phyloP scores from a whole-genome alignment of 2,113 vertebrate species.

The Pseudopodoces humilis region DNA sequence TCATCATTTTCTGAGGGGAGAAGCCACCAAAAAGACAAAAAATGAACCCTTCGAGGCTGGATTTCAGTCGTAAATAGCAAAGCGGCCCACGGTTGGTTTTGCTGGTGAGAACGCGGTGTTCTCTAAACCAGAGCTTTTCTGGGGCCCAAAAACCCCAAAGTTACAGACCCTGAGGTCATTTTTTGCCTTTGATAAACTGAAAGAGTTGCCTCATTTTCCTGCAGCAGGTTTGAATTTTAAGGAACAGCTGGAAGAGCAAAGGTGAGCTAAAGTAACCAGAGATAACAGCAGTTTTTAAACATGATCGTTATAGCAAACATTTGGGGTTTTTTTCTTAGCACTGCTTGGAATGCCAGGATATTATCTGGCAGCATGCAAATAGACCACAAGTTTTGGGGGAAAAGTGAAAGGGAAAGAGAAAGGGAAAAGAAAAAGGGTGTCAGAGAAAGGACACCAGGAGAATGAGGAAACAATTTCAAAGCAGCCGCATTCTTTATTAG shows the following conservation, averaged over 20 bases:
- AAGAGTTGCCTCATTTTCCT: neutral
- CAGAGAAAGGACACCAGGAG: neutral
- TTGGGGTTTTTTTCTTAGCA: neutral
- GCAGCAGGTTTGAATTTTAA: neutral
- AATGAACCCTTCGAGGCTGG: neutral
- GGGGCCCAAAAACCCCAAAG: neutral
- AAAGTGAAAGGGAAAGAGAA: neutral
- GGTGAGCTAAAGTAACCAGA: neutral
- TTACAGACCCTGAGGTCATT: neutral
- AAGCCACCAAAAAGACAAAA: neutral
- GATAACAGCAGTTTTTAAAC: neutral
- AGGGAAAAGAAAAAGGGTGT: neutral
- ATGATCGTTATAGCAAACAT: neutral
- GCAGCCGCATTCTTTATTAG: neutral
- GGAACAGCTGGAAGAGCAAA: neutral
- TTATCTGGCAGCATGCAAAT: neutral
- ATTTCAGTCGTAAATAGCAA: neutral
- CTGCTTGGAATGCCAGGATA: neutral
- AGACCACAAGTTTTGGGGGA: neutral
- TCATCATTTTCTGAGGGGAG: slow-evolving; percentile 97
- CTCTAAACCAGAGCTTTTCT: neutral
- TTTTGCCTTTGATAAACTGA: neutral
- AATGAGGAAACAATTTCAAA: neutral
- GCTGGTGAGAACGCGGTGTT: neutral
- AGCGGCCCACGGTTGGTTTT: accelerated